Evolutionary conservation across 2,113 vertebrate species (phyloP).

Genomic region (Cynopterus brachyotis): DNA sequence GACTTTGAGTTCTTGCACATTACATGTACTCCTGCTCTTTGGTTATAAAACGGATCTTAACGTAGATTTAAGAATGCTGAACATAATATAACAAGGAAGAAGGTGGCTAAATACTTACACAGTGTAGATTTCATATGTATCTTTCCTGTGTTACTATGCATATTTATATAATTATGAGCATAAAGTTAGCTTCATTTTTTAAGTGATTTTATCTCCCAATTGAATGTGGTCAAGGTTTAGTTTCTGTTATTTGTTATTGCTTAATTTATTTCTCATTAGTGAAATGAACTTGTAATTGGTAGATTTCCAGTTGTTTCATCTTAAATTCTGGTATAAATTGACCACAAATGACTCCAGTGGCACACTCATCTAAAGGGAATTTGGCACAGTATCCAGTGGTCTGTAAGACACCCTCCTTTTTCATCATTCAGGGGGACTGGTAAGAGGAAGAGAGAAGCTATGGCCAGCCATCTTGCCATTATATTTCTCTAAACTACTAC

Average conservation of each 20-base stretch:
- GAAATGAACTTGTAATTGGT: not conserved
- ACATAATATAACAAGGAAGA: not conserved
- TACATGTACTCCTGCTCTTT: not conserved
- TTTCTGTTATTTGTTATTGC: conserved; percentile 31
- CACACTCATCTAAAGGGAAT: not conserved
- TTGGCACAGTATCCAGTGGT: not conserved
- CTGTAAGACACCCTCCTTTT: not conserved
- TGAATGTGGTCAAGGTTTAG: not conserved
- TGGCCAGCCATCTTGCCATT: not conserved
- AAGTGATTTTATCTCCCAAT: conserved; percentile 24
- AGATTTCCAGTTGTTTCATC: conserved; percentile 14
- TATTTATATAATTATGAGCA: not conserved
- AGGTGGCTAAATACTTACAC: not conserved
- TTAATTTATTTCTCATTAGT: not conserved
- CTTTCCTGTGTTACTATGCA: not conserved
- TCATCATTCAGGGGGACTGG: not conserved
- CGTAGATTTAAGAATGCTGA: conserved; percentile 49
- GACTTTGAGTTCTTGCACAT: not conserved
- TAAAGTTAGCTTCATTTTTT: not conserved
- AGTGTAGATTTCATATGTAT: conserved; percentile 21
- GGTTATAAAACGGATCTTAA: conserved; percentile 31
- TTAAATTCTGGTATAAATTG: not conserved
- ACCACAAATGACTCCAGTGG: not conserved
- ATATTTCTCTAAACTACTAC: not conserved
- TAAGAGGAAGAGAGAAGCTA: not conserved